phyloP scores from a whole-genome alignment of 53 echinoderm and acorn worm species.

The Mesocentrotus franciscanus region DNA sequence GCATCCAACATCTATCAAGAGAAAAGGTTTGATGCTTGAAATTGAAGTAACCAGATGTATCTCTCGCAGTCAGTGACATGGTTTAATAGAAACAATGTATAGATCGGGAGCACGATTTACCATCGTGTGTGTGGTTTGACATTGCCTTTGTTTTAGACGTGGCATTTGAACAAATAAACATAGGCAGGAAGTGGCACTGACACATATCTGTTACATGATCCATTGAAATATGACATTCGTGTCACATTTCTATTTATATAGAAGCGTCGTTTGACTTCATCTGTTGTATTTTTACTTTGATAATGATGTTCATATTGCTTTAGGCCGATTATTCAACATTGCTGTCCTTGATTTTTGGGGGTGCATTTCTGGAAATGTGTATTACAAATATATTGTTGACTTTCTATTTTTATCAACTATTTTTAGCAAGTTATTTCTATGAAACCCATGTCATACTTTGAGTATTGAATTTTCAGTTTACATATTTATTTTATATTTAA shows the following conservation, averaged over 20 bases:
- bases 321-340: too few species aligned
- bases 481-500: too few species aligned
- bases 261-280: background rate
- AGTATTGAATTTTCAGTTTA: too few species aligned
- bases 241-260: background rate
- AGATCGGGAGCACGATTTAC: background rate
- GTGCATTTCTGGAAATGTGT: too few species aligned
- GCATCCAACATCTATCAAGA: too few species aligned
- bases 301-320: too few species aligned
- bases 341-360: too few species aligned
- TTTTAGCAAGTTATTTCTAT: too few species aligned
- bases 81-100: background rate
- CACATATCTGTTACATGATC: background rate
- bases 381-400: too few species aligned
- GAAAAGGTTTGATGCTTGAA: too few species aligned
- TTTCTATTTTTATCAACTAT: too few species aligned
- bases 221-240: background rate
- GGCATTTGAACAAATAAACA: slow-evolving; percentile 16
- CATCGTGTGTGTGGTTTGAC: background rate
- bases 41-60: background rate
- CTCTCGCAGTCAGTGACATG: background rate
- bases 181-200: background rate
- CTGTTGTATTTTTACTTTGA: background rate
- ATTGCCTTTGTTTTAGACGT: background rate
- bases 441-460: too few species aligned